Evolutionary conservation across 2,888 invertebrate genomes (phyloP).

Genomic region (Ischnus inquisitorius): DNA sequence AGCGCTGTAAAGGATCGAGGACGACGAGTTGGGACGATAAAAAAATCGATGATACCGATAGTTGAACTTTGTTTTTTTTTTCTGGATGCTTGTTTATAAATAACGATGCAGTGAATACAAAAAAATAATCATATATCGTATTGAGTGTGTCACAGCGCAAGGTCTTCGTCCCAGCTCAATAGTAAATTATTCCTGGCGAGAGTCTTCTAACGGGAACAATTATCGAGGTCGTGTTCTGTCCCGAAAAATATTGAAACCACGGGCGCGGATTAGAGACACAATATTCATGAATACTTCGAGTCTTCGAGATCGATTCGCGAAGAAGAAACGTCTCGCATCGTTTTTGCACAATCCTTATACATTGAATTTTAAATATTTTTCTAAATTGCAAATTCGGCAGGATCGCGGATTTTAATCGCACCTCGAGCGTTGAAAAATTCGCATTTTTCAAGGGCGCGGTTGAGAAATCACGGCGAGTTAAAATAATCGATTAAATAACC

Average conservation of each 20-base stretch:
- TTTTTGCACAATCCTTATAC: not conserved
- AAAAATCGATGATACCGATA: not conserved
- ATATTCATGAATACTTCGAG: not conserved
- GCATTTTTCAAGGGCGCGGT: not conserved
- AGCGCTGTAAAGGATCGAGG: not conserved
- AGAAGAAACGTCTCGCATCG: not conserved
- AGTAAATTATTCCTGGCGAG: not conserved
- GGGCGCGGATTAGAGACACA: not conserved
- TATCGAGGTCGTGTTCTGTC: not conserved
- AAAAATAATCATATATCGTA: not conserved
- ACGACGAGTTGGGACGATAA: not conserved
- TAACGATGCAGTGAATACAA: not conserved
- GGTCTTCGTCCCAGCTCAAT: too few relatives aligned
- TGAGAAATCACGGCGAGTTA: not conserved
- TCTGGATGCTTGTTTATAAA: not conserved
- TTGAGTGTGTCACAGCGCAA: not conserved
- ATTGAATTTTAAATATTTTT: not conserved
- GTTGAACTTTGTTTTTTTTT: not conserved
- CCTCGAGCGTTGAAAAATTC: not conserved
- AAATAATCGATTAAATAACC: not conserved
- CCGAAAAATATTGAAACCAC: not conserved
- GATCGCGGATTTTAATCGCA: not conserved
- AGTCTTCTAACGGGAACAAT: not conserved
- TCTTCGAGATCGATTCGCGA: not conserved
- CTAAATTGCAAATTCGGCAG: not conserved